Evolutionary conservation across 2,113 vertebrate genomes (phyloP).

Genomic region (Zapornia atra): DNA sequence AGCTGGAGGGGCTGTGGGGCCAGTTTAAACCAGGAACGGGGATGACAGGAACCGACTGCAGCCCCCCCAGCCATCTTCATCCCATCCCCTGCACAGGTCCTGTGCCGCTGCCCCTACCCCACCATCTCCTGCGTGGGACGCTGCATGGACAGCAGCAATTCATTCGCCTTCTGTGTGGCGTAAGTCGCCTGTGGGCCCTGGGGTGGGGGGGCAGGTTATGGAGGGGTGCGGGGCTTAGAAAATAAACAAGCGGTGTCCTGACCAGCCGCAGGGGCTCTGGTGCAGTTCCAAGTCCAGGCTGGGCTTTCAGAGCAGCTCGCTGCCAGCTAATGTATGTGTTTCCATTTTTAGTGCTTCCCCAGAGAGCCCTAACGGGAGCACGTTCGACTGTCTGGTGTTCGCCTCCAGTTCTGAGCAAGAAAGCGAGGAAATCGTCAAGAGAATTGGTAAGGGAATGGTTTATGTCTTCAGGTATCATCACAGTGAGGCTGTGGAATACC

Average conservation of each 20-base stretch:
- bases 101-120: conserved; percentile 81
- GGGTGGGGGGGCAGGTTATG: accelerated
- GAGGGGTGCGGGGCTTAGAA: neutral
- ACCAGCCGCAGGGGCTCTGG: neutral
- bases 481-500: accelerated
- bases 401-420: conserved; percentile 68
- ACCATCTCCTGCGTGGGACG: conserved; percentile 85
- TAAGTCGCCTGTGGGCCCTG: conserved; percentile 50
- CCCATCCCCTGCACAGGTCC: conserved; percentile 50
- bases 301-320: neutral
- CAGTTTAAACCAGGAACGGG: accelerated
- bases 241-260: accelerated
- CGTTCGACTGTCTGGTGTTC: conserved; percentile 81
- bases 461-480: neutral
- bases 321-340: neutral
- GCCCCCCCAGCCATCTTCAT: accelerated
- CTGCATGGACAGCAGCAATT: conserved; percentile 59
- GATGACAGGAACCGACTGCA: accelerated
- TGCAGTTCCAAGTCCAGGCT: neutral
- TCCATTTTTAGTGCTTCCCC: conserved; percentile 76
- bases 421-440: conserved; percentile 80
- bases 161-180: conserved; percentile 83
- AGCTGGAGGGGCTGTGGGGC: neutral
- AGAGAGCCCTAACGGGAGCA: conserved; percentile 62
- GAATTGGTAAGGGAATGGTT: conserved; percentile 76